Conservation (phyloP, 2,797 vertebrate genomes). For the Crax fasciolata region DNA sequence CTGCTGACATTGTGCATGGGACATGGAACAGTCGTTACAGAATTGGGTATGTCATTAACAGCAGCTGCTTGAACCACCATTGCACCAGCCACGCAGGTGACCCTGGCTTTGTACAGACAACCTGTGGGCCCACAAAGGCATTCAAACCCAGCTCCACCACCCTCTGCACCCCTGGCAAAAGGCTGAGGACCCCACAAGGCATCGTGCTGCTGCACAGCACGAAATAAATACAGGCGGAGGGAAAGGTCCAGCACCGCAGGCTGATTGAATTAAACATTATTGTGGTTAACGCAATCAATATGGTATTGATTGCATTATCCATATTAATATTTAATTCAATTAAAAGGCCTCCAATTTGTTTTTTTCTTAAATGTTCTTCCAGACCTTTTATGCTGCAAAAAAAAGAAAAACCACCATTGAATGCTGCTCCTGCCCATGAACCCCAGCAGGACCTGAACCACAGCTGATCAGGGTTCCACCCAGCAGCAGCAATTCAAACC, state of each 20-base stretch:
- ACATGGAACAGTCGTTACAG: neutral
- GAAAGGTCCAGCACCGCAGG: neutral
- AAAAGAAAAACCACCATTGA: neutral
- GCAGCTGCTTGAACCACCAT: neutral
- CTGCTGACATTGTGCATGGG: neutral
- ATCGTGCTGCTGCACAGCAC: neutral
- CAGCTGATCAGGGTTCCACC: neutral
- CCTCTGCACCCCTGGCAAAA: neutral
- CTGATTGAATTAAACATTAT: slow-evolving; percentile 66
- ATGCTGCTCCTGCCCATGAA: neutral
- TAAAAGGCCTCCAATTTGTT: neutral
- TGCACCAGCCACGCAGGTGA: neutral
- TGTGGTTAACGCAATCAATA: slow-evolving; percentile 59
- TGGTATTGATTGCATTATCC: slow-evolving; percentile 35
- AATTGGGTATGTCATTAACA: neutral
- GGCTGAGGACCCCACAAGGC: neutral
- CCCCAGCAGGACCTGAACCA: neutral
- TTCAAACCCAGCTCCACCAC: neutral
- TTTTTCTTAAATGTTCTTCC: neutral
- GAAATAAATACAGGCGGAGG: neutral
- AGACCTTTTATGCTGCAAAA: neutral
- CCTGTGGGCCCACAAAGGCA: neutral
- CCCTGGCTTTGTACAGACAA: neutral
- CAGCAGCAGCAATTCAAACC: neutral
- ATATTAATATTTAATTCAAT: slow-evolving; percentile 69